Evolutionary conservation across 2,113 vertebrate genomes (phyloP).

Genomic region (Solenodon paradoxus): DNA sequence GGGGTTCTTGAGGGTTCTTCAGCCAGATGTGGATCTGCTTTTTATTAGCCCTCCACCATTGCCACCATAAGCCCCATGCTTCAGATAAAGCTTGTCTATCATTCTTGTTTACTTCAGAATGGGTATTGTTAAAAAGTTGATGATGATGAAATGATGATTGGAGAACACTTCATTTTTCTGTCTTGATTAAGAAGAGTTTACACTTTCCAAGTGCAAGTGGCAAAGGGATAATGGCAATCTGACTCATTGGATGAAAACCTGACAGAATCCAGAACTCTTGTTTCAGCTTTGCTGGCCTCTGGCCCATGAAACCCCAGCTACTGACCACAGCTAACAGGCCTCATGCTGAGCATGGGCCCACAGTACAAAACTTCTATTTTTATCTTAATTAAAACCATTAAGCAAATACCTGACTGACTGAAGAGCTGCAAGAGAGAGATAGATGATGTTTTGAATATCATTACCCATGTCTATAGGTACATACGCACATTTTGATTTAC

Average conservation of each 20-base stretch:
- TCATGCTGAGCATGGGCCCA: background rate
- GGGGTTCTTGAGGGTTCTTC: background rate
- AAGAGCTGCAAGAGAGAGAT: background rate
- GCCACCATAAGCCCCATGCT: too few species aligned
- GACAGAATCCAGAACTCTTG: background rate
- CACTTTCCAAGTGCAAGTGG: background rate
- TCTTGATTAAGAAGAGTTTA: background rate
- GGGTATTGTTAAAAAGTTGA: background rate
- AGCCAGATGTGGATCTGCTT: background rate
- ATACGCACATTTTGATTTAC: background rate
- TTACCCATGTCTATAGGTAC: background rate
- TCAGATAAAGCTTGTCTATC: background rate
- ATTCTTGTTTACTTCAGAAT: background rate
- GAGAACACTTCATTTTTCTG: background rate
- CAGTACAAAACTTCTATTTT: background rate
- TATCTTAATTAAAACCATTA: slow-evolving; percentile 17
- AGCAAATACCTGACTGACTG: background rate
- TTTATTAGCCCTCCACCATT: background rate
- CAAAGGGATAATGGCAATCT: background rate
- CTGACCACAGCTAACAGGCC: background rate
- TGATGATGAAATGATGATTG: background rate
- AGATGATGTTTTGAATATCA: background rate
- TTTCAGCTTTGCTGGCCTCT: background rate
- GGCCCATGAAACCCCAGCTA: background rate
- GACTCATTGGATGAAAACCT: background rate